Conservation (phyloP, 2,888 invertebrate species). For the Caenorhabditis virilis region DNA sequence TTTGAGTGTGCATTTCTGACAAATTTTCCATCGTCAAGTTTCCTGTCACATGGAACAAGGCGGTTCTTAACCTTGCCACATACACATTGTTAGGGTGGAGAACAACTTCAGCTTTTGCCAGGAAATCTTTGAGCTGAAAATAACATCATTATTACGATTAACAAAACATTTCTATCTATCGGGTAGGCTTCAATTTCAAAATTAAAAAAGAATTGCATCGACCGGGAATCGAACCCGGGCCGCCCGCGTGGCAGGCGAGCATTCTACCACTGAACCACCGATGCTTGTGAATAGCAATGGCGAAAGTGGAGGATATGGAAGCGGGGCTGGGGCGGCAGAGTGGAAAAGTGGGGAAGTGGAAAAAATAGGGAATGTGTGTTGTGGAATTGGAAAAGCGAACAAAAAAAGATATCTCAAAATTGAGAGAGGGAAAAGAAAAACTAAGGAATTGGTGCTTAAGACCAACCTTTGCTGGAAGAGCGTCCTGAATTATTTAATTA, state of each 20-base stretch:
- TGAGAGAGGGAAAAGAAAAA: no score
- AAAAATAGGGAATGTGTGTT: slow-evolving; percentile 9
- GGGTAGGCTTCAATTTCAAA: no score
- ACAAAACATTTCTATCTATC: no score
- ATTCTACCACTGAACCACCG: slow-evolving; percentile 67
- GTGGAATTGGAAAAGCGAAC: no score
- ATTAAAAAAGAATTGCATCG: slow-evolving; percentile 50
- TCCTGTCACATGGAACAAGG: slow-evolving; percentile 59
- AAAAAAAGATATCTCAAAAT: no score
- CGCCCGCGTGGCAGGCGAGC: slow-evolving; percentile 66
- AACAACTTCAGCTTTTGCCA: slow-evolving; percentile 51
- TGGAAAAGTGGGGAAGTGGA: neutral
- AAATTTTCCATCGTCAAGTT: slow-evolving; percentile 49
- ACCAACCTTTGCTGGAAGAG: slow-evolving; percentile 32
- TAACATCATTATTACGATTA: neutral
- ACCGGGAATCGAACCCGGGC: slow-evolving; percentile 64
- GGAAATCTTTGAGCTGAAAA: slow-evolving; percentile 43
- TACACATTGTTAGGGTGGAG: slow-evolving; percentile 65
- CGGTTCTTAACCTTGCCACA: slow-evolving; percentile 55
- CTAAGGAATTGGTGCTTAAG: no score
- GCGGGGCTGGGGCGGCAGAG: neutral
- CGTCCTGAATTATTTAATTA: slow-evolving; percentile 15
- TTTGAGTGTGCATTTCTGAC: slow-evolving; percentile 55
- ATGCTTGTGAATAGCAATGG: slow-evolving; percentile 12
- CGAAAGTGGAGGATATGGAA: slow-evolving; percentile 7